These are phyloP conservation scores for Trypoxylus dichotomus DNA, from an alignment of 1,140 invertebrate species.

Conservation along the genomic window DNA sequence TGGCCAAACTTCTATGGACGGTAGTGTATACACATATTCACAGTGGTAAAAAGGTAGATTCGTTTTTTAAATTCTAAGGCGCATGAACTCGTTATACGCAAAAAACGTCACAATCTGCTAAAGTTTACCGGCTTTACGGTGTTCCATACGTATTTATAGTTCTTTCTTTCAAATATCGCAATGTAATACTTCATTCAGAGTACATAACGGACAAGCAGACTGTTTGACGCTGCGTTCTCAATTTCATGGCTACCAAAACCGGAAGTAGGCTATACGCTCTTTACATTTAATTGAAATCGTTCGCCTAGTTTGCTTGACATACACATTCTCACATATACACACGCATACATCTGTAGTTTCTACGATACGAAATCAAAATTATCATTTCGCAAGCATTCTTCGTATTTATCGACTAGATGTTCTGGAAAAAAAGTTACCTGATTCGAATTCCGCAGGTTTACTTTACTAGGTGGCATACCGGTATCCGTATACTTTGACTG, in stretches of 20 bases:
- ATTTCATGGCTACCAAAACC: neutral
- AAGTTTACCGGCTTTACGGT: no score
- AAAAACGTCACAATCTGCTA: no score
- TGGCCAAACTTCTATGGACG: no score
- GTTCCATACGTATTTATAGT: no score
- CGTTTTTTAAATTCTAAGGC: no score
- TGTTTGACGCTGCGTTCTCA: neutral
- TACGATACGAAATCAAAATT: no score
- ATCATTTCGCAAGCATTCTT: no score
- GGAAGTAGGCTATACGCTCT: neutral
- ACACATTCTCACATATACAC: neutral
- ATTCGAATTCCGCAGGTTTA: neutral
- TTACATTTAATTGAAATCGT: neutral
- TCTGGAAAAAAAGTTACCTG: no score
- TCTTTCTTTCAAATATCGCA: neutral
- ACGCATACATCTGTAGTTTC: neutral
- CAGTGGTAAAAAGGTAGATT: no score
- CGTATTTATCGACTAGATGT: neutral
- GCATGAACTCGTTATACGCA: no score
- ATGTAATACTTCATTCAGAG: neutral
- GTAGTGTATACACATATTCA: no score
- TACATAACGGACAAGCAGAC: neutral
- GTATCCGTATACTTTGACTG: no score
- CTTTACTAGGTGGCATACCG: neutral
- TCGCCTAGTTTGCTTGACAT: neutral